phyloP scores from a whole-genome alignment of 2,113 vertebrate species.

The Furnarius figulus region DNA sequence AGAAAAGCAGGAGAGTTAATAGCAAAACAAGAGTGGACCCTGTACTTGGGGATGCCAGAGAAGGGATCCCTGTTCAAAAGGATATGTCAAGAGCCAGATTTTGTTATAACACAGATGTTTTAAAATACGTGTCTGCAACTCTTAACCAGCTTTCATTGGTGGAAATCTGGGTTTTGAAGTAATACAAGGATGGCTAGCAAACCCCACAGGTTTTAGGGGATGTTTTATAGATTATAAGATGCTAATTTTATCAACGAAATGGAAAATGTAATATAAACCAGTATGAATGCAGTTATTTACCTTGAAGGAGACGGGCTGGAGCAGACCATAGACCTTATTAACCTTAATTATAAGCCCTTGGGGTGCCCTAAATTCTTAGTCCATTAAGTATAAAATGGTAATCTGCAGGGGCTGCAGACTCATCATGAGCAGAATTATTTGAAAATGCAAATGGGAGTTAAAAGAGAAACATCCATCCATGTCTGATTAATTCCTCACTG shows the following conservation, averaged over 20 bases:
- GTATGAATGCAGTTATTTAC: neutral
- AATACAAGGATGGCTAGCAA: neutral
- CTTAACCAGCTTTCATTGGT: neutral
- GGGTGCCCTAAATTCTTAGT: slow-evolving; percentile 35
- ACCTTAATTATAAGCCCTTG: slow-evolving; percentile 34
- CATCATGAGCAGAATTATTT: slow-evolving; percentile 24
- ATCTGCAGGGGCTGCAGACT: slow-evolving; percentile 11
- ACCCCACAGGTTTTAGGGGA: neutral
- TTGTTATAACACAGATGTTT: neutral
- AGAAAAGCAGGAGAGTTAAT: neutral
- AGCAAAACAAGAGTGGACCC: neutral
- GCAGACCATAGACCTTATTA: slow-evolving; percentile 21
- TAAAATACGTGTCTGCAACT: neutral
- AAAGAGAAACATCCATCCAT: slow-evolving; percentile 7
- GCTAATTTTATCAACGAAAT: slow-evolving; percentile 26
- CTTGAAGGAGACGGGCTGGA: neutral
- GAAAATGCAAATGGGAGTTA: neutral
- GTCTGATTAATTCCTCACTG: neutral
- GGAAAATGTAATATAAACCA: slow-evolving; percentile 14
- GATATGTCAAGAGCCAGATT: neutral
- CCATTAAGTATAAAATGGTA: slow-evolving; percentile 17
- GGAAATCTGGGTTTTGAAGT: neutral
- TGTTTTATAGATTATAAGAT: neutral
- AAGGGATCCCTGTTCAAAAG: neutral
- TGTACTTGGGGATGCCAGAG: neutral